phyloP scores from a whole-genome alignment of 2,113 vertebrate genomes.

The Sigmodon hispidus region DNA sequence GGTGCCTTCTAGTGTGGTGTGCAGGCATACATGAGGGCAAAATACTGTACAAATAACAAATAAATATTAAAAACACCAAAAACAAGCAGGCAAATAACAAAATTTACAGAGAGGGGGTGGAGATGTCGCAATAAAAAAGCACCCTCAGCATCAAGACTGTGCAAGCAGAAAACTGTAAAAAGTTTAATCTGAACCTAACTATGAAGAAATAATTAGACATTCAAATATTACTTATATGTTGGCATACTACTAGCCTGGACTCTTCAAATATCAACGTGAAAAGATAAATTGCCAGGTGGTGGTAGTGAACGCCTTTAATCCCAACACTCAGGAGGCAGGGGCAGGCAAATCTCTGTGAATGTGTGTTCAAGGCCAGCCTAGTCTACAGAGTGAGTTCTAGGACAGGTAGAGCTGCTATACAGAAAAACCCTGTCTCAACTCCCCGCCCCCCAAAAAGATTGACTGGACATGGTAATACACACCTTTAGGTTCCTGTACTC shows the following conservation, averaged over 20 bases:
- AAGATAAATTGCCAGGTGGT: not conserved
- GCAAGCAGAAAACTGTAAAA: not conserved
- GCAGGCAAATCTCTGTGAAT: not conserved
- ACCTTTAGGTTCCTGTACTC: not conserved
- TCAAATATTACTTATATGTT: not conserved
- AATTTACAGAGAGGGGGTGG: not conserved
- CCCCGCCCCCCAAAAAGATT: too few species aligned
- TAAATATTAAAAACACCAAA: not conserved
- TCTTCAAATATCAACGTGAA: not conserved
- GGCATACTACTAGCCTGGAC: not conserved
- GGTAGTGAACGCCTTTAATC: not conserved
- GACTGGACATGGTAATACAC: not conserved
- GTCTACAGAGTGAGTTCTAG: too few species aligned
- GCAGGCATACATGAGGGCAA: too few species aligned
- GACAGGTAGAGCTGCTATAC: not conserved
- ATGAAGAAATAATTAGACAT: conserved; percentile 13
- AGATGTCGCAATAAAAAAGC: not conserved
- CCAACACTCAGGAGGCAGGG: not conserved
- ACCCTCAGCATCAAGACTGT: not conserved
- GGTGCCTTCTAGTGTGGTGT: too few species aligned
- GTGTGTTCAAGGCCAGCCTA: not conserved
- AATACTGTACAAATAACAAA: not conserved
- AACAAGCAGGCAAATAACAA: not conserved
- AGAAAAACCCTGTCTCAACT: too few species aligned
- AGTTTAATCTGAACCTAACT: not conserved